Evolutionary conservation across 2,113 vertebrate genomes (phyloP), one percentile per base, ranked within the genome.

Genomic region (Caretta caretta): DNA sequence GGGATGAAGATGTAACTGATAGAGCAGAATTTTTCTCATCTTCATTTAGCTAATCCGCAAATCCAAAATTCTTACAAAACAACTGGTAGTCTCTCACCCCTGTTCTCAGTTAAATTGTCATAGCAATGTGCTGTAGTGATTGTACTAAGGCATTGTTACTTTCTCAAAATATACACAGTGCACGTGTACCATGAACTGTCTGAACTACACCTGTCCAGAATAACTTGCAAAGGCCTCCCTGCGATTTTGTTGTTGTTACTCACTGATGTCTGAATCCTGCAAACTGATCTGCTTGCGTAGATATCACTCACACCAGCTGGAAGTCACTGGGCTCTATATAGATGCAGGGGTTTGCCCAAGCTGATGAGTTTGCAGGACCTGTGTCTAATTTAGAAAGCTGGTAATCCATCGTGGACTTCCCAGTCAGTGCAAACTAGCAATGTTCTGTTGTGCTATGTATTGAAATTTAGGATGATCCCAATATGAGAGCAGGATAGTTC

Each of bases 401-500:
- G 72, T 14, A 2, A 48, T 22, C 11, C 9, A 81, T 46, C 35
- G 3, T 56, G 16, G 16, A 11, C 17, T 72, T 72, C n/a, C n/a
- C 42, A 25, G 13, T 48, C 42, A 48, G 75, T 48, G 17, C 65
- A 48, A 82, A 80, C 20, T 49, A 3, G 51, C 29, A 20, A 72
- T 48, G 56, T 90, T 75, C 50, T 89, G 48, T 29, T 42, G 10
- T 62, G 35, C 38, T 89, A 29, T 59, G 46, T 1, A 0, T 4
- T 56, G 82, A 87, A 53, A 83, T 94, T 48, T 14, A 85, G 94
- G 62, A 94, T 81, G 81, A 91, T 57, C 83, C 88, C 38, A 65
- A 0, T 91, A 25, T 6, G 42, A 42, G 50, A 85, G 56, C n/a
- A 95, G 53, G 57, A 10, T 2, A 49, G 25, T 49, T 50, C 49